A percentile compares a stretch with the other conserved stretches of the same genome.
phyloP scores from a whole-genome alignment of 2,888 invertebrate species.

The Brachynemurus nebulosus region DNA sequence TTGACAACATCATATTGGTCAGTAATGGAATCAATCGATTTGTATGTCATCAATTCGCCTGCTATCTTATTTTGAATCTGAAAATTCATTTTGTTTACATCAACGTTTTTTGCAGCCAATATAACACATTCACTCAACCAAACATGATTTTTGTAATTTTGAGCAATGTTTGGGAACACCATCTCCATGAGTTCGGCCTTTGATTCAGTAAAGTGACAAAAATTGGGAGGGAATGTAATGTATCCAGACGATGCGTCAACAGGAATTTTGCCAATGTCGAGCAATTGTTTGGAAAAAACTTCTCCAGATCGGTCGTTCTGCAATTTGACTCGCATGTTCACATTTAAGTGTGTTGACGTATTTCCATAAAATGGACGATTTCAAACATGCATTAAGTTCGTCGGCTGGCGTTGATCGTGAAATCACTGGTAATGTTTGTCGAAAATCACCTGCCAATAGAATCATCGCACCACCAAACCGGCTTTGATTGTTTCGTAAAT shows the following conservation, averaged over 20 bases:
- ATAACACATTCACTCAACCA: no score
- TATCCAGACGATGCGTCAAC: conserved; percentile 19
- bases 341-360: conserved; percentile 18
- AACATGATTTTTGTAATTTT: no score
- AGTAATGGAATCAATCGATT: conserved; percentile 21
- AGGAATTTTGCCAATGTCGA: conserved; percentile 21
- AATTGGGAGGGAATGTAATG: conserved; percentile 22
- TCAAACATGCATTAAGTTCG: conserved; percentile 25
- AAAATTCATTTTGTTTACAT: no score
- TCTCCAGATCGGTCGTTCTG: conserved; percentile 16
- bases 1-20: conserved; percentile 23
- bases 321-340: conserved; percentile 21
- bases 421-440: conserved; percentile 24
- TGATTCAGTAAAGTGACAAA: conserved; percentile 20
- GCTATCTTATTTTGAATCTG: no score
- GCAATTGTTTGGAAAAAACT: conserved; percentile 21
- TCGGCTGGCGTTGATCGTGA: conserved; percentile 23
- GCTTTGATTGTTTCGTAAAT: conserved; percentile 19
- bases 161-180: conserved; percentile 23
- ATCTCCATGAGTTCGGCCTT: conserved; percentile 21
- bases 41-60: conserved; percentile 20
- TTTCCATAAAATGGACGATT: conserved; percentile 17
- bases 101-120: no score
- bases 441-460: conserved; percentile 25
- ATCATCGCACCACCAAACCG: conserved; percentile 23